Base-by-base conservation (phyloP, 2,797 vertebrate genomes). In the Lepus townsendii region DNA sequence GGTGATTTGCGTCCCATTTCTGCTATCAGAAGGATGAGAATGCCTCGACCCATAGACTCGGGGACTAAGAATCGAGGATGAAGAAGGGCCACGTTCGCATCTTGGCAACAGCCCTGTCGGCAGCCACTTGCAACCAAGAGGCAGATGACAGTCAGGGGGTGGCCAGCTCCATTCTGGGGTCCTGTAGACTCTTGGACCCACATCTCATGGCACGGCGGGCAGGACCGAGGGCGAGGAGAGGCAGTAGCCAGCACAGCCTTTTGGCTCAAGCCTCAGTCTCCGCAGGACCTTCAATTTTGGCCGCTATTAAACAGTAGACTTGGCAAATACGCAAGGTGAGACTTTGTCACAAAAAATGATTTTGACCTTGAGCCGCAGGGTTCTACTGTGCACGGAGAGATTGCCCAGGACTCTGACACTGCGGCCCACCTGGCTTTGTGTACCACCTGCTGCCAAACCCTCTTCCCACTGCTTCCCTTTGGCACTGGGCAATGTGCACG, bases 281-380 rank as follows among this genome's bases (percentile, higher is more conserved):
- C 60, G 57, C 0, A 0, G 35, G 75, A 35, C 30, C 38, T 93
- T 90, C 71, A 19, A n/a, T 86, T n/a, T 72, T 96, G 90, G 82
- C 88, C 83, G 82, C 82, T 69, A 77, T 26, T 83, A 75, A 85
- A 91, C 14, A 95, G 83, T 50, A 79, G 47, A 77, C 66, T 77
- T 93, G 79, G 32, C 10, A 0, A 71, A 93, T 38, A 38, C 86
- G 17, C 83, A 35, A 88, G 17, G 60, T 20, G 71, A 93, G 65
- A 72, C 85, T 87, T 71, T 90, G 75, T 32, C 76, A 95, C 50
- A 79, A 84, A 89, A 73, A 71, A 17, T 62, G 85, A 90, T 86
- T 96, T 90, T 96, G 93, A 95, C 83, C 94, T 97, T 92, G 93
- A 97, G 82, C 42, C 65, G 85, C 26, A 78, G 77, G 52, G 69